These are phyloP conservation scores for Paracanthobrama guichenoti DNA, from an alignment of 2,113 vertebrate genomes.

Conservation along the genomic window DNA sequence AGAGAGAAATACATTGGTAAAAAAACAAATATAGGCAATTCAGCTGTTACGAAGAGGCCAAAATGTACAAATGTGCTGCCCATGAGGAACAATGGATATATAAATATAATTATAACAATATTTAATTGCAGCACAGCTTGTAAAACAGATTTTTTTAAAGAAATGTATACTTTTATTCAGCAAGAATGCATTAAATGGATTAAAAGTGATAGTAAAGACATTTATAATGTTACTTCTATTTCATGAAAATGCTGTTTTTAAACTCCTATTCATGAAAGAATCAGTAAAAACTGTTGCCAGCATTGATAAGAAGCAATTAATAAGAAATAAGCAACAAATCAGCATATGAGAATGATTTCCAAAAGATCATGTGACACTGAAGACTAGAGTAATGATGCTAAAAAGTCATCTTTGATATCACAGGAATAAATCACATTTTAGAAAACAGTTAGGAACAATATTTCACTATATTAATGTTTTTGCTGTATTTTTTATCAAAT, in stretches of 20 bases:
- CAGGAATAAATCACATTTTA: neutral
- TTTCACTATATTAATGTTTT: neutral
- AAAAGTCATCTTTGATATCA: neutral
- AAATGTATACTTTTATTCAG: neutral
- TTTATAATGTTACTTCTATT: neutral
- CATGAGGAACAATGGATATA: neutral
- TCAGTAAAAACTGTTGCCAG: too few relatives aligned
- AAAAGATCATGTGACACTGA: neutral
- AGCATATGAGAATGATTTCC: neutral
- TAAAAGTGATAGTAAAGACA: neutral
- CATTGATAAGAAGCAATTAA: too few relatives aligned
- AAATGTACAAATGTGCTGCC: neutral
- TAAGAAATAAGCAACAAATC: neutral
- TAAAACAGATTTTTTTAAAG: neutral
- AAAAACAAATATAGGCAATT: neutral
- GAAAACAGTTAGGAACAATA: neutral
- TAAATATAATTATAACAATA: neutral
- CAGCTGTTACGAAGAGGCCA: neutral
- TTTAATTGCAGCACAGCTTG: neutral
- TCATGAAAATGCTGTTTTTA: neutral
- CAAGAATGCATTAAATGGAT: neutral
- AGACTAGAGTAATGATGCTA: neutral
- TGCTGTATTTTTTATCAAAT: too few relatives aligned
- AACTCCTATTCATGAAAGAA: neutral
- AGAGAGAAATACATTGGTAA: neutral